A percentile compares a stretch with the other conserved stretches of the same genome.
These are phyloP conservation scores for Stomatorhinus walkeri DNA, from an alignment of 2,797 vertebrate species.

Conservation along the genomic window DNA sequence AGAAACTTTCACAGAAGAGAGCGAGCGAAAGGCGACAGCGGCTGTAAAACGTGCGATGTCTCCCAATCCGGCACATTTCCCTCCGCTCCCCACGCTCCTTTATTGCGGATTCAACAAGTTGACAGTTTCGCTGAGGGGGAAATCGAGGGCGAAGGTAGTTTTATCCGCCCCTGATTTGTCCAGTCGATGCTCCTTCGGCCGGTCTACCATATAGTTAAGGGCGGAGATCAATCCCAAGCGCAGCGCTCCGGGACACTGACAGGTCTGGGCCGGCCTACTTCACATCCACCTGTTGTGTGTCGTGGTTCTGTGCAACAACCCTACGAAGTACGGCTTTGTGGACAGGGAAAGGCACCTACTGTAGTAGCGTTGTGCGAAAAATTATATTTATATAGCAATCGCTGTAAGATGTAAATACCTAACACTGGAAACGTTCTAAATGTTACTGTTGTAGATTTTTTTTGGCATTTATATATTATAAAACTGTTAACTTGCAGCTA, in stretches of 20 bases:
- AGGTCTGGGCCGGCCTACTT: conserved; percentile 26
- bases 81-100: neutral
- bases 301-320: neutral
- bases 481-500: neutral
- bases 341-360: neutral
- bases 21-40: neutral
- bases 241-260: conserved; percentile 25
- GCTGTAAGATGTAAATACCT: neutral
- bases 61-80: neutral
- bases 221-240: conserved; percentile 25
- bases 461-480: neutral
- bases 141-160: neutral
- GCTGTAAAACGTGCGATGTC: neutral
- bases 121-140: neutral
- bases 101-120: conserved; percentile 18
- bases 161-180: neutral
- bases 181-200: neutral
- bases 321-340: neutral
- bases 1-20: neutral
- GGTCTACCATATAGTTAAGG: conserved; percentile 30
- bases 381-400: neutral
- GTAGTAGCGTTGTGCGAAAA: neutral
- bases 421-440: neutral
- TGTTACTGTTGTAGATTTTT: neutral
- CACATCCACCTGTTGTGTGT: conserved; percentile 38